phyloP scores from a whole-genome alignment of 2,797 vertebrate species.

The Enteromius unitaeniatus region DNA sequence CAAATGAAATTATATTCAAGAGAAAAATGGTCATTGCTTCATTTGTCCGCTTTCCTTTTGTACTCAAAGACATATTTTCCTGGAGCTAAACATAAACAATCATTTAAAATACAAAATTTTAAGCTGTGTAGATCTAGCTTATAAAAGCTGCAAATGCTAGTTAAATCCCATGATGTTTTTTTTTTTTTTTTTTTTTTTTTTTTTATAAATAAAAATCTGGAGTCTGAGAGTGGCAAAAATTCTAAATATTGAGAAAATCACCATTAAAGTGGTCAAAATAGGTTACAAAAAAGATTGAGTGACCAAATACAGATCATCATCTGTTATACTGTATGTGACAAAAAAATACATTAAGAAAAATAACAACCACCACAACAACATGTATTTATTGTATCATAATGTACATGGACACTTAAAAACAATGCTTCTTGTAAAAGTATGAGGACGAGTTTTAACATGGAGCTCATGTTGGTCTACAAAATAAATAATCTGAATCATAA shows the following conservation, averaged over 20 bases:
- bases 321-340: too few relatives aligned
- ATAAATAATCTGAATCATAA: background rate
- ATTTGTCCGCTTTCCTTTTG: conserved; percentile 19
- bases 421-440: background rate
- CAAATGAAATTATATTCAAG: conserved; percentile 29
- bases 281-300: too few relatives aligned
- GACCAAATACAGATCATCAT: too few relatives aligned
- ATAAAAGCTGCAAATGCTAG: too few relatives aligned
- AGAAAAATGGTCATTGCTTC: conserved; percentile 12
- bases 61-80: background rate
- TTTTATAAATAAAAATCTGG: background rate
- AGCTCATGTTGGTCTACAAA: background rate
- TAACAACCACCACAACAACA: background rate
- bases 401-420: too few relatives aligned
- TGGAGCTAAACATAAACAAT: conserved; percentile 15
- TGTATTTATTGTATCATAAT: background rate
- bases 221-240: too few relatives aligned
- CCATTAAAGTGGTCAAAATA: too few relatives aligned
- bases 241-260: too few relatives aligned
- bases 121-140: background rate
- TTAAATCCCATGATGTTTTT: conserved; percentile 8
- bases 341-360: too few relatives aligned
- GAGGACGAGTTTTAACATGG: background rate
- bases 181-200: too few relatives aligned
- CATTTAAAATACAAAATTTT: background rate